Base-by-base conservation (phyloP, 2,797 vertebrate species). In the Manis pentadactyla region DNA sequence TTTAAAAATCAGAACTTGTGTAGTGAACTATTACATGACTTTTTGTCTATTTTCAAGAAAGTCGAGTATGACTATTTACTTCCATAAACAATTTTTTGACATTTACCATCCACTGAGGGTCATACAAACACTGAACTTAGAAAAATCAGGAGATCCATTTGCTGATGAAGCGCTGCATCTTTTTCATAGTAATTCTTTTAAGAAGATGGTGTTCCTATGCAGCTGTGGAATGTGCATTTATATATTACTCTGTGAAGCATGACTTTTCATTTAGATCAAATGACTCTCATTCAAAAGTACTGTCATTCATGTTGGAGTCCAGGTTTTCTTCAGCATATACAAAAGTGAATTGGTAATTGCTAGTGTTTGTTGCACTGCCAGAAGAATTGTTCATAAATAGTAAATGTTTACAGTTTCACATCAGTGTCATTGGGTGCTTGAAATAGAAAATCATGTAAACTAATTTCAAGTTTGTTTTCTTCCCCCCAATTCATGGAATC, bases 261-360 rank as follows among this genome's bases (percentile, higher is more conserved):
- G 85, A 78, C 87, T 94, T 97, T 97, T 93, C 51, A 49, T 90
- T 93, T 95, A 95, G 92, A 90, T 87, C 71, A 81, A 53, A 82
- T 91, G 34, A 78, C 21, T 81, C 2, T 59, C 84, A 89, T 97
- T 39, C 53, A 37, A 31, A 39, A 66, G 74, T 94, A 42, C n/a
- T 79, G 83, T 77, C 39, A 55, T 51, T 92, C 15, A 34, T 13
- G 15, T 37, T 94, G 34, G 11, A 53, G 31, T 68, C 49, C 64
- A 79, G 13, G 5, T 79, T 93, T 81, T 86, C 93, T 82, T 21
- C 75, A 90, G 63, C 21, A 74, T 46, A n/a, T 69, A 34, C 9
- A 46, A 7, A 66, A 61, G 55, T 34, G 46, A 39, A 75, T 79
- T 83, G 31, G 71, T 64, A 79, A 17, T 25, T 74, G 39, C 59